These are phyloP conservation scores for Plecturocebus donacophilus DNA, from an alignment of 2,113 vertebrate genomes.

Conservation along the genomic window DNA sequence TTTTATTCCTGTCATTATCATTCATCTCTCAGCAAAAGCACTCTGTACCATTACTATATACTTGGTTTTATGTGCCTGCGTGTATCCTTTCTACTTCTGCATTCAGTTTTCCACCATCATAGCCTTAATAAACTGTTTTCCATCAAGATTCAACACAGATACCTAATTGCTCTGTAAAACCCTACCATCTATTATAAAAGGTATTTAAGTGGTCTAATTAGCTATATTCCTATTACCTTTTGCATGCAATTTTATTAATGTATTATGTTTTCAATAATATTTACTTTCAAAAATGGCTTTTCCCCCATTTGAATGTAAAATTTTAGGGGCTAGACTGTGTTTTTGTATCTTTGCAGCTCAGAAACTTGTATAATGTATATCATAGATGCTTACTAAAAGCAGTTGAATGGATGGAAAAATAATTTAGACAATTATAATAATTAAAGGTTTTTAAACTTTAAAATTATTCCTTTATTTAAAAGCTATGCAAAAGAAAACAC, in stretches of 20 bases:
- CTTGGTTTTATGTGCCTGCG: not conserved
- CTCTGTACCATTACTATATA: not conserved
- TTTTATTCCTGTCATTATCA: not conserved
- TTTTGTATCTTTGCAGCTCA: not conserved
- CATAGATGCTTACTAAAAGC: not conserved
- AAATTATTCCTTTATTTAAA: not conserved
- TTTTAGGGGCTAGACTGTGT: not conserved
- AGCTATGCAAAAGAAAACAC: not conserved
- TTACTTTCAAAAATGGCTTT: not conserved
- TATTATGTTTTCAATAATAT: not conserved
- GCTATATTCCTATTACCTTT: not conserved
- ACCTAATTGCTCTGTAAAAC: not conserved
- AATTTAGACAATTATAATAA: not conserved
- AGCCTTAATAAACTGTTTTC: not conserved
- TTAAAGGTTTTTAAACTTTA: not conserved
- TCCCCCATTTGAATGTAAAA: not conserved
- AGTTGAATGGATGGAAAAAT: not conserved
- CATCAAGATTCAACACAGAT: not conserved
- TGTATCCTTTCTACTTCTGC: not conserved
- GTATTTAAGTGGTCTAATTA: not conserved
- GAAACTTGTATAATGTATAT: not conserved
- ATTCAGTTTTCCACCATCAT: not conserved
- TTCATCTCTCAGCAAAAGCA: not conserved
- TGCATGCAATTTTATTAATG: not conserved
- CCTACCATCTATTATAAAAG: not conserved